Evolutionary conservation across 2,113 vertebrate species (phyloP).

Genomic region (Neolamprologus sp.): DNA sequence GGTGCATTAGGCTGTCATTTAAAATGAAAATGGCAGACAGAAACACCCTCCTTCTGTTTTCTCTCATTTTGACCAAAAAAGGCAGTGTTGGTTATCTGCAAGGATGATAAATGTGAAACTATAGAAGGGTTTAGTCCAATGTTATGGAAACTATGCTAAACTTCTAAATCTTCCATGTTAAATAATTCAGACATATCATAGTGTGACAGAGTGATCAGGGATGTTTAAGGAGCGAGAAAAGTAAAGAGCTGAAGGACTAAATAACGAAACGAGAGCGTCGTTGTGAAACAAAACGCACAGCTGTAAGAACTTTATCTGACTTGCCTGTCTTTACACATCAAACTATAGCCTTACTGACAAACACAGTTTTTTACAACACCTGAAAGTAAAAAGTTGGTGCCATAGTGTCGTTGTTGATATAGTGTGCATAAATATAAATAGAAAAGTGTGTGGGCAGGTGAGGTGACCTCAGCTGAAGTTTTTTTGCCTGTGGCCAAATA

Average conservation of each 20-base stretch:
- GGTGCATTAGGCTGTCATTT: background rate
- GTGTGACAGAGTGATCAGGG: background rate
- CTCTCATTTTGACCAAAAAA: background rate
- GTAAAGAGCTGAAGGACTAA: background rate
- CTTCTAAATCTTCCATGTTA: background rate
- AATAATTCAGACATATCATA: background rate
- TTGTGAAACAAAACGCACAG: background rate
- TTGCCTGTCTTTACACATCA: background rate
- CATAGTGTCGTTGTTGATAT: background rate
- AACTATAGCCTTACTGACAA: background rate
- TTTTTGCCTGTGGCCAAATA: background rate
- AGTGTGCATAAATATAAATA: background rate
- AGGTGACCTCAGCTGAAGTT: background rate
- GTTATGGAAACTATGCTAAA: background rate
- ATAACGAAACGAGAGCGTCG: fast-evolving
- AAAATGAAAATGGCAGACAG: background rate
- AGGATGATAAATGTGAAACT: background rate
- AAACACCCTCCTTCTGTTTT: background rate
- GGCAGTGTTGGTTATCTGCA: background rate
- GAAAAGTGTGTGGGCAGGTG: background rate
- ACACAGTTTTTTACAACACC: background rate
- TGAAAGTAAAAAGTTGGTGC: background rate
- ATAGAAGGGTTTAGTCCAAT: background rate
- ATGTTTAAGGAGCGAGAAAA: background rate
- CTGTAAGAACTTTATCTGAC: background rate